Percentiles rank a stretch among this genome's conserved stretches.
Conservation (phyloP, 2,888 invertebrate species). For the Biston stratarius region DNA sequence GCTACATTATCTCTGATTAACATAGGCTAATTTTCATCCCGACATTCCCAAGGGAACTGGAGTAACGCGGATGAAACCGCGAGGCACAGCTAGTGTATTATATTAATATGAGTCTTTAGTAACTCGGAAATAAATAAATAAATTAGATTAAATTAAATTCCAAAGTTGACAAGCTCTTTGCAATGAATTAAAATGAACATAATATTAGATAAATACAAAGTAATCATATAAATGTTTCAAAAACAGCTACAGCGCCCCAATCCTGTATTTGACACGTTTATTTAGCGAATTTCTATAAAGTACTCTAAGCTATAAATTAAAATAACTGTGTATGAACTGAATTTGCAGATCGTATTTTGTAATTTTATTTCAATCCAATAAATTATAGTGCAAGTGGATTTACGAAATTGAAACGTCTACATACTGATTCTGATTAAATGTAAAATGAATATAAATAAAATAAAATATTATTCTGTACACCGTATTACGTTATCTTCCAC, state of each 20-base stretch:
- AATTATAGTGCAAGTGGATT: not conserved
- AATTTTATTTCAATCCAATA: not conserved
- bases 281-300: not conserved
- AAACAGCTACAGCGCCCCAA: not conserved
- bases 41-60: too few species aligned
- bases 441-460: not conserved
- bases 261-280: not conserved
- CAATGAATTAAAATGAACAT: too few species aligned
- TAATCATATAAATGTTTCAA: not conserved
- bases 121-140: too few species aligned
- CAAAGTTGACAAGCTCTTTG: too few species aligned
- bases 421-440: not conserved
- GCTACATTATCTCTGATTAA: too few species aligned
- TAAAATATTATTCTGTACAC: too few species aligned
- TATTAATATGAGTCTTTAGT: too few species aligned
- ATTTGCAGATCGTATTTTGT: not conserved
- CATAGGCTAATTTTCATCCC: too few species aligned
- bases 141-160: too few species aligned
- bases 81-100: too few species aligned
- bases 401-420: not conserved
- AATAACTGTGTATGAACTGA: not conserved
- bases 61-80: too few species aligned
- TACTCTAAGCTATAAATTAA: not conserved
- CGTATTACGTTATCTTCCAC: slow-evolving; percentile 6
- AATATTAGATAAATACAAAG: too few species aligned